These are phyloP conservation scores for Sterna hirundo DNA, from an alignment of 2,113 vertebrate genomes.

Conservation along the genomic window DNA sequence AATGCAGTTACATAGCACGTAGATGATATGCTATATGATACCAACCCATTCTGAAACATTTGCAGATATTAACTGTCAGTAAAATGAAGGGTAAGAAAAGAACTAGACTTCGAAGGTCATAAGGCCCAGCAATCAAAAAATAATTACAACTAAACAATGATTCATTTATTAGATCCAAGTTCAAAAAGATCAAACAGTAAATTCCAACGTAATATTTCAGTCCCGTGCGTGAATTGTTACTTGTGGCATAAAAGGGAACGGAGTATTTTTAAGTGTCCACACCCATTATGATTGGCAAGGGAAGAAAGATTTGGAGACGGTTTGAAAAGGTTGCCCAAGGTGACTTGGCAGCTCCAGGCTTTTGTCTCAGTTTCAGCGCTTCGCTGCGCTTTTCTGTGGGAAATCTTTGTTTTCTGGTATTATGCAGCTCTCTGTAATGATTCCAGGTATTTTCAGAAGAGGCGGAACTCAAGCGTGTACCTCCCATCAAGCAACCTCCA, in stretches of 20 bases:
- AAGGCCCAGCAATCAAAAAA: slow-evolving; percentile 25
- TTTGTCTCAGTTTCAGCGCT: slow-evolving; percentile 17
- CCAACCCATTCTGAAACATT: neutral
- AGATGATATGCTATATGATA: neutral
- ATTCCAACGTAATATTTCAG: slow-evolving; percentile 23
- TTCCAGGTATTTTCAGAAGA: neutral
- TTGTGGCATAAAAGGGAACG: slow-evolving; percentile 26
- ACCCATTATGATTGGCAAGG: slow-evolving; percentile 50
- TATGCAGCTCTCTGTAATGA: neutral
- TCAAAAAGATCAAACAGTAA: slow-evolving; percentile 39
- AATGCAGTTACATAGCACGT: neutral
- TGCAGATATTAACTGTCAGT: neutral
- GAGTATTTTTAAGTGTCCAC: slow-evolving; percentile 36
- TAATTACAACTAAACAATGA: neutral
- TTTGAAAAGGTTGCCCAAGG: slow-evolving; percentile 48
- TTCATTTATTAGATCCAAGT: slow-evolving; percentile 15
- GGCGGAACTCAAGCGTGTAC: neutral
- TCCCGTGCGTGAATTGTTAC: neutral
- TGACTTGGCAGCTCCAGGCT: slow-evolving; percentile 38
- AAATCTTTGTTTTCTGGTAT: neutral
- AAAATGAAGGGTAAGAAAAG: neutral
- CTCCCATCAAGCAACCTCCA: neutral
- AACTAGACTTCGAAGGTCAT: slow-evolving; percentile 1
- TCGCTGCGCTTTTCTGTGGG: neutral
- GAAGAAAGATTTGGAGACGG: slow-evolving; percentile 18